Base-by-base conservation (phyloP, 2,797 vertebrate species). In the Gallinago stenura region DNA sequence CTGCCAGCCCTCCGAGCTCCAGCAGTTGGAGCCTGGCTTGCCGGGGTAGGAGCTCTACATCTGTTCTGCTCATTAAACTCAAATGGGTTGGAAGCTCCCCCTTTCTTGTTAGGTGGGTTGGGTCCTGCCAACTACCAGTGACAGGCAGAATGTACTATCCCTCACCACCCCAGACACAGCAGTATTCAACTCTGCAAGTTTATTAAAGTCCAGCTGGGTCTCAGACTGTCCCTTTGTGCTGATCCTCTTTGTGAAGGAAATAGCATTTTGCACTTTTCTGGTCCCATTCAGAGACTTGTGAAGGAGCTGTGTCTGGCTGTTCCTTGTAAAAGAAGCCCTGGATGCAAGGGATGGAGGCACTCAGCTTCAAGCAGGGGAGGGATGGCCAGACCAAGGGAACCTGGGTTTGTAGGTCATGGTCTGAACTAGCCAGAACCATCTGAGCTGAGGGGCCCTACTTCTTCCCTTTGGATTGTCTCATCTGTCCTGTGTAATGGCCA, bases 81-180 rank as follows among this genome's bases (percentile, higher is more conserved):
- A 39, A 20, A 25, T 0, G 5, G 28, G 12, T 81, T 26, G 37
- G 35, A 69, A 56, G 37, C 11, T 75, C 28, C 20, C 30, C 11
- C 25, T 54, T 43, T 62, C 68, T 73, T 26, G 9, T 21, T 30
- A 37, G 16, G 4, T 51, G 57, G 43, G 19, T 19, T 69, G 35
- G 15, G 51, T 69, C 69, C n/a, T 51, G 37, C 19, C 45, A 39
- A 50, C 31, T n/a, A 54, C 0, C 0, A 56, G 61, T 0, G 1
- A 35, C 35, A 13, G 30, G 28, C 48, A 61, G 75, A 16, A 3
- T 6, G 31, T 28, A 11, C 11, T 4, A 41, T 41, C 16, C 58
- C 7, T 14, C n/a, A 8, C 43, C 6, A 7, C 15, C 13, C 24
- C 18, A 48, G 41, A 73, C 13, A 43, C 35, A 30, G 41, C 1